Evolutionary conservation across 2,797 vertebrate genomes (phyloP), one percentile per base, ranked within the genome.

Genomic region (Martes flavigula): DNA sequence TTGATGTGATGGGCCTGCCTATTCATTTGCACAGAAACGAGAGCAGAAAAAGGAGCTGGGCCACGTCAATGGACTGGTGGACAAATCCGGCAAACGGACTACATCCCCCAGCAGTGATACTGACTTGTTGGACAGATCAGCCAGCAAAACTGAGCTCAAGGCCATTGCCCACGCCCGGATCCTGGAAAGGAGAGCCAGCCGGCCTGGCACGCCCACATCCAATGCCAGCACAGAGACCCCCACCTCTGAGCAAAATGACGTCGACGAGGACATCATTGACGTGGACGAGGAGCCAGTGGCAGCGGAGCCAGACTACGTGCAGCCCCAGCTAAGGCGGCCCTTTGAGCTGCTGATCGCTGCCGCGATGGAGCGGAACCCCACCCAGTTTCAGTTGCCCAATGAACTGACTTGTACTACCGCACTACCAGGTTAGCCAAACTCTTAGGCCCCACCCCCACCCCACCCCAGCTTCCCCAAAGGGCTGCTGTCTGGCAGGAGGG

Each of bases 291-390:
- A 99, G 94, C 98, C 99, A 51, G 99, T 99, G 98, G 99, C 99
- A 82, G 98, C 98, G 12, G 99, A 99, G 97, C 98, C 99, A 0
- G 99, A 99, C 97, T 99, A 98, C 78, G 98, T 99, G 94, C 98
- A 98, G 90, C 98, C 98, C 46, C 98, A 99, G 90, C 99, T 99
- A 95, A 99, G 99, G 98, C 99, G 99, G 96, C 99, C 99, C 70
- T 99, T 99, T 98, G 99, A 99, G 98, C 99, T 99, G 97, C 99
- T 99, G 75, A 99, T 99, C 93, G 99, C 99, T 40, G 99, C 99
- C 3, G 99, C 99, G 92, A 99, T 99, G 99, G 99, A 99, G 98
- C 99, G 99, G 98, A 99, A 99, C 98, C 99, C 99, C 82, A 99
- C 99, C 15, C 99, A 99, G 98, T 99, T 99, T 98, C 99, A 99